Base-by-base conservation (phyloP, 2,888 invertebrate species). In the Stomorhina lunata region DNA sequence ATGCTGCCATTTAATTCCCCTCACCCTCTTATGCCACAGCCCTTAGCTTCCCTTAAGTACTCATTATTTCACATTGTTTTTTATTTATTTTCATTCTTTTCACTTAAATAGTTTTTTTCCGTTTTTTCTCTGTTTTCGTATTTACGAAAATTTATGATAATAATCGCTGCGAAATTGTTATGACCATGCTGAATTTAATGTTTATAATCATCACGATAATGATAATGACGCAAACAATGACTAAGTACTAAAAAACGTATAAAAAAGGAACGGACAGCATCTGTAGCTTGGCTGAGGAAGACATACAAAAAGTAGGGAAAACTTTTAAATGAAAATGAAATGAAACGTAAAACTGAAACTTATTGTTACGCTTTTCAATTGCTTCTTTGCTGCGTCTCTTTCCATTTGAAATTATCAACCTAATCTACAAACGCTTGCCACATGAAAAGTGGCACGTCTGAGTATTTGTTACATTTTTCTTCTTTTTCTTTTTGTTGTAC, bases 71-170 rank as follows among this genome's bases (percentile, higher is more conserved):
- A 55, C 9, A 1, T 53, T 29, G 20, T 25, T 17, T 73, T 65
- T 32, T 32, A 15, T 50, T 45, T 43, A 25, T 17, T 45, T 32
- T 73, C 45, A 6, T 37, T 15, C 22, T 12, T 48, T 22, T 12
- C 37, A 61, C 15, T 32, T 15, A 12, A n/a, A 22, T 12, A 48
- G n/a, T n/a, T n/a, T n/a, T n/a, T n/a, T n/a, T n/a, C n/a, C n/a
- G n/a, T n/a, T 32, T 34, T 12, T 45, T 29, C 27, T 43, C 85
- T 37, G 29, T 55, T 12, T 37, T 45, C 15, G 20, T 20, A 10
- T 65, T 66, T 17, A 75, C 25, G 83, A 87, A 88, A 88, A 88
- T 88, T 89, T 89, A 88, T 88, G 89, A 88, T 87, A 86, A 88
- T 88, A 88, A 89, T 89, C 88, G 88, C 87, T 83, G 66, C 78